phyloP scores from a whole-genome alignment of 2,888 invertebrate genomes.

The Panopea generosa region DNA sequence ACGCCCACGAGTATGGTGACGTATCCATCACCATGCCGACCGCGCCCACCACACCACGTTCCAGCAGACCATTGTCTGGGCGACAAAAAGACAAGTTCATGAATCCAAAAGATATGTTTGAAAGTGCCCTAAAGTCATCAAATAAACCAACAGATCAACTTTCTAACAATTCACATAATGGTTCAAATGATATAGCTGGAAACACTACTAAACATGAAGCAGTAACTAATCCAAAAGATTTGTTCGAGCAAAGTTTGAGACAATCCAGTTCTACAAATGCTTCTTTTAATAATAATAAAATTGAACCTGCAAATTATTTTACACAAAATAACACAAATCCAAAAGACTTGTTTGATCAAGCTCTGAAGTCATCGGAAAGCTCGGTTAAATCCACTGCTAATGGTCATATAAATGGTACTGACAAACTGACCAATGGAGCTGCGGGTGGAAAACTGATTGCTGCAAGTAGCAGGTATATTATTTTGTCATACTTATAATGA shows the following conservation, averaged over 20 bases:
- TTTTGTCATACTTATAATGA: no score
- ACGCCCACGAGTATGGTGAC: conserved; percentile 82
- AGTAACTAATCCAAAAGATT: conserved; percentile 57
- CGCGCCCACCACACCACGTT: conserved; percentile 68
- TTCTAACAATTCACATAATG: background rate
- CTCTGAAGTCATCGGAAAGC: conserved; percentile 38
- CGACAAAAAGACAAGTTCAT: conserved; percentile 54
- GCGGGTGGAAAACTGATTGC: background rate
- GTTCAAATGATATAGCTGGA: background rate
- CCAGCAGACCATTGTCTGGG: conserved; percentile 63
- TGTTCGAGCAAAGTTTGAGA: conserved; percentile 65
- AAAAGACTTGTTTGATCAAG: conserved; percentile 68
- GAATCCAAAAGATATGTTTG: conserved; percentile 73
- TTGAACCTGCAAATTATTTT: background rate
- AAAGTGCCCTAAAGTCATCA: conserved; percentile 61
- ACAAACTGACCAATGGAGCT: conserved; percentile 3
- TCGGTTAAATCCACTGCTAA: background rate
- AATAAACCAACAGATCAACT: background rate
- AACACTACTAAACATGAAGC: background rate
- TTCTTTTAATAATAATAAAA: background rate
- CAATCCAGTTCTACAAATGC: conserved; percentile 15
- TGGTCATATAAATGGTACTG: background rate
- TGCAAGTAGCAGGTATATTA: conserved; percentile 8
- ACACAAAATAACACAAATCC: conserved; percentile 28
- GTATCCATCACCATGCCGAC: conserved; percentile 67